phyloP scores from a whole-genome alignment of 2,888 invertebrate genomes.

The Steromphala cineraria region DNA sequence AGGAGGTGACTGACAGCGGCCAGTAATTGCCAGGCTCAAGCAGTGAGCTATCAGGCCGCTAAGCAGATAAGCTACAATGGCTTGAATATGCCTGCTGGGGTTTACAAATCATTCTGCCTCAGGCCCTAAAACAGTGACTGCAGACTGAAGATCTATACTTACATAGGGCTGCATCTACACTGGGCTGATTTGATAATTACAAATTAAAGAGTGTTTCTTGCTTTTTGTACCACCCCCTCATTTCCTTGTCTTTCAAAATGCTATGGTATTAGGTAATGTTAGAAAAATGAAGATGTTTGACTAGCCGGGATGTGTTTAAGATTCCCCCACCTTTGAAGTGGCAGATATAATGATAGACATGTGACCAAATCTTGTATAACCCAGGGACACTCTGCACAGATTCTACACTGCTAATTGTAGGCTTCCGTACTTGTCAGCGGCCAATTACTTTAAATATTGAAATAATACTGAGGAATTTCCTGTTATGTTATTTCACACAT shows the following conservation, averaged over 20 bases:
- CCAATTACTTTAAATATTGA: no score
- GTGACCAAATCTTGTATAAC: background rate
- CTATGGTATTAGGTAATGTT: background rate
- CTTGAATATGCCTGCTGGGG: background rate
- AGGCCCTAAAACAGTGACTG: background rate
- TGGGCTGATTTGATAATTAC: background rate
- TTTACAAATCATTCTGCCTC: constrained; percentile 14
- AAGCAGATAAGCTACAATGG: constrained; percentile 4
- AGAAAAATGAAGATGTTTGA: constrained; percentile 8
- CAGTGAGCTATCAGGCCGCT: background rate
- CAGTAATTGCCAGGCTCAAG: background rate
- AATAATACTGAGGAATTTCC: no score
- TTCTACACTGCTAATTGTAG: background rate
- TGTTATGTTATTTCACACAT: no score
- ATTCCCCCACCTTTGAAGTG: background rate
- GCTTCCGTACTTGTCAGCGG: background rate
- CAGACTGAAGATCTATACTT: background rate
- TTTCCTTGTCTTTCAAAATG: constrained; percentile 9
- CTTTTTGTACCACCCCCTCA: constrained; percentile 1
- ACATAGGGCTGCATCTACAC: background rate
- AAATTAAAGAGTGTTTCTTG: background rate
- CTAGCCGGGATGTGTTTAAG: background rate
- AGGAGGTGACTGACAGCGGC: background rate
- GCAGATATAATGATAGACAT: background rate
- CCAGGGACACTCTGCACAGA: background rate